A percentile compares a stretch with the other conserved stretches of the same genome.
Conservation (phyloP, 2,113 vertebrate species). For the Aegithalos caudatus region DNA sequence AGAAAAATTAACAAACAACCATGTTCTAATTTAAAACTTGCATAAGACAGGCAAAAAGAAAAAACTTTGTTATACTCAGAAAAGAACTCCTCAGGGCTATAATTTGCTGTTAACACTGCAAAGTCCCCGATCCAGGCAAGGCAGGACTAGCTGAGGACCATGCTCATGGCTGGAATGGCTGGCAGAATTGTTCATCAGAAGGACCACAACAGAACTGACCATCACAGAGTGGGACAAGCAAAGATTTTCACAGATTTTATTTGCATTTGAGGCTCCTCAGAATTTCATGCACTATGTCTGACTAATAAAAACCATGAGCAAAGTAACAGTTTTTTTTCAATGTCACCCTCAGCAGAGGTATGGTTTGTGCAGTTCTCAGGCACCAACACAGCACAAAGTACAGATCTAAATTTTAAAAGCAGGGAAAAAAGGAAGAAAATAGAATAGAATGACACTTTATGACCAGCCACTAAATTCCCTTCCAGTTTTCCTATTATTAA, state of each 20-base stretch:
- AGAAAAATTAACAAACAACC: not conserved
- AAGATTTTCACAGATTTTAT: not conserved
- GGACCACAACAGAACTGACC: accelerated
- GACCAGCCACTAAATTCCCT: not conserved
- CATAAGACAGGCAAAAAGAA: not conserved
- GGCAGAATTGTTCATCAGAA: not conserved
- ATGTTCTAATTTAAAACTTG: not conserved
- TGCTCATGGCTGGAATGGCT: accelerated
- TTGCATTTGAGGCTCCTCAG: not conserved
- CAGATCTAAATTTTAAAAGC: not conserved
- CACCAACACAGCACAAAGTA: not conserved
- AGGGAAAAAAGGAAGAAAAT: not conserved
- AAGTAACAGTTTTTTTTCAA: not conserved
- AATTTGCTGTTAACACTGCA: not conserved
- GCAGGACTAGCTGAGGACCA: accelerated
- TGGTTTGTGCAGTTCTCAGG: not conserved
- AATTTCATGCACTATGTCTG: not conserved
- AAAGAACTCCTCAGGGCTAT: not conserved
- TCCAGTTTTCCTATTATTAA: not conserved
- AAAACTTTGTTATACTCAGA: not conserved
- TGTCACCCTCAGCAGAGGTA: not conserved
- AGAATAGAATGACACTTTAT: not conserved
- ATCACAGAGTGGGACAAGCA: not conserved
- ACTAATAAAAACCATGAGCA: not conserved
- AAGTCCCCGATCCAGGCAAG: not conserved